These are phyloP conservation scores for Canis aureus DNA, from an alignment of 2,113 vertebrate species.

Conservation along the genomic window DNA sequence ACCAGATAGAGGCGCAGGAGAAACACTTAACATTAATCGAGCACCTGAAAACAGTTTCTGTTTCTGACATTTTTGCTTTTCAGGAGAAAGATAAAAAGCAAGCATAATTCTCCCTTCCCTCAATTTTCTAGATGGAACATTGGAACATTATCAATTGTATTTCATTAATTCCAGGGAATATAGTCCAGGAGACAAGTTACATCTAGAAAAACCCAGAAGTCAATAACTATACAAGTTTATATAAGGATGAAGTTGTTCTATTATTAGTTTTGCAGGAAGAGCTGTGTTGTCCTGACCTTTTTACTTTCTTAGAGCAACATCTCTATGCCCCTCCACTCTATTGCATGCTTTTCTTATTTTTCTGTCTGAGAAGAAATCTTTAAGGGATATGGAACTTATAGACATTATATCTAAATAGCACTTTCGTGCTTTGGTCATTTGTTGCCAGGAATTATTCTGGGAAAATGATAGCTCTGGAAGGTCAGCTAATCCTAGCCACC, in stretches of 20 bases:
- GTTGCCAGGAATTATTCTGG: slow-evolving; percentile 73
- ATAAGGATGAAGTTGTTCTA: background rate
- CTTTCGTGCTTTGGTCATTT: slow-evolving; percentile 37
- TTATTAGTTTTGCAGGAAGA: background rate
- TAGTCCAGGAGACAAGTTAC: background rate
- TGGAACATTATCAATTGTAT: background rate
- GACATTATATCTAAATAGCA: slow-evolving; percentile 73
- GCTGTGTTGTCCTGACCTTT: rapidly evolving
- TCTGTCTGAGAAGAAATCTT: slow-evolving; percentile 68
- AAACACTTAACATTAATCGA: background rate
- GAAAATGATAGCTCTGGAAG: slow-evolving; percentile 80
- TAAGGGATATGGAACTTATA: slow-evolving; percentile 56
- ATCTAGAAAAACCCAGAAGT: slow-evolving; percentile 13
- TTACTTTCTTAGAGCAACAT: background rate
- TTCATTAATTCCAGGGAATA: background rate
- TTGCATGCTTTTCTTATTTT: slow-evolving; percentile 67
- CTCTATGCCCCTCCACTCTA: background rate
- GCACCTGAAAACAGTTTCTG: background rate
- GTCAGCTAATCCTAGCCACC: slow-evolving; percentile 72
- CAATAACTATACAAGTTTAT: background rate
- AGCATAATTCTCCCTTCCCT: background rate
- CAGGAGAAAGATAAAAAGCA: background rate
- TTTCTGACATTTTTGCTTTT: background rate
- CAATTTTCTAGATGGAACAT: background rate
- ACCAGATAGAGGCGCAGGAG: background rate